A percentile compares a stretch with the other conserved stretches of the same genome.
phyloP scores from a whole-genome alignment of 2,888 invertebrate species.

The Microplitis deprimator region DNA sequence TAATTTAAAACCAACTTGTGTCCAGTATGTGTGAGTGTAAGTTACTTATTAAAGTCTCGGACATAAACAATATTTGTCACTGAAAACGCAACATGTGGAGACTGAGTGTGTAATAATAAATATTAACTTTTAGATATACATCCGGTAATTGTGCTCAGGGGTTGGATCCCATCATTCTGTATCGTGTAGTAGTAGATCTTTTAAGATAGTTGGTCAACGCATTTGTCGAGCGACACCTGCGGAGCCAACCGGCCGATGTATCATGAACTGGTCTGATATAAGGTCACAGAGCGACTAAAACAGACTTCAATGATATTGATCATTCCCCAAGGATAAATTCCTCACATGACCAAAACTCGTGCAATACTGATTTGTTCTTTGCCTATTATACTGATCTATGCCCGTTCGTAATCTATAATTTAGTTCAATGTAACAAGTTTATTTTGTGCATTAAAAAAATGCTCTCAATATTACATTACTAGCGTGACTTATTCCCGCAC shows the following conservation, averaged over 20 bases:
- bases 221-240: slow-evolving; percentile 68
- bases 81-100: background rate
- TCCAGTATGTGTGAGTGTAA: background rate
- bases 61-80: background rate
- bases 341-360: no score
- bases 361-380: no score
- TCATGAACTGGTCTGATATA: slow-evolving; percentile 62
- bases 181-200: slow-evolving; percentile 65
- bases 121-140: slow-evolving; percentile 1
- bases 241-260: slow-evolving; percentile 57
- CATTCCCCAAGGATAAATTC: no score
- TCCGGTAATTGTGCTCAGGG: background rate
- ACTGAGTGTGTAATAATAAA: background rate
- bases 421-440: no score
- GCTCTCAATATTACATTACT: no score
- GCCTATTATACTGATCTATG: no score
- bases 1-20: background rate
- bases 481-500: no score
- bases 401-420: no score
- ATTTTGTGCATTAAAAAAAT: no score
- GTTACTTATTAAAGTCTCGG: background rate
- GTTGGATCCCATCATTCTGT: slow-evolving; percentile 24
- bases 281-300: background rate
- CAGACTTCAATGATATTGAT: background rate
- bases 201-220: slow-evolving; percentile 58